Evolutionary conservation across 2,797 vertebrate species (phyloP).

Genomic region (Apogon talboti): DNA sequence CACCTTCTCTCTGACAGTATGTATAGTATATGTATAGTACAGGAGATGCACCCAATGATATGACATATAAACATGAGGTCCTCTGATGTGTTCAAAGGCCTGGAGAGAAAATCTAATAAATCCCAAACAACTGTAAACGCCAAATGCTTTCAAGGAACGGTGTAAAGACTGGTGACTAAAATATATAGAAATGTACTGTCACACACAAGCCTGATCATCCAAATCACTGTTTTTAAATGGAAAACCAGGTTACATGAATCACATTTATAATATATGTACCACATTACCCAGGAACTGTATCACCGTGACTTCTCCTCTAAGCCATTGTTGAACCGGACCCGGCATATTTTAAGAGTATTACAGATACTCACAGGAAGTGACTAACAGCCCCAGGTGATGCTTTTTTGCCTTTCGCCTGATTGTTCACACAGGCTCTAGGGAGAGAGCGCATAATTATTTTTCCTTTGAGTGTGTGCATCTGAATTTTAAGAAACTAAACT

Average conservation of each 20-base stretch:
- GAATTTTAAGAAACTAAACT: neutral
- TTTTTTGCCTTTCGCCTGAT: neutral
- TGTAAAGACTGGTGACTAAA: constrained; percentile 4
- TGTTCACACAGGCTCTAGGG: neutral
- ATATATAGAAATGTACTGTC: constrained; percentile 2
- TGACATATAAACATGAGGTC: constrained; percentile 6
- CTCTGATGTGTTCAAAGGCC: neutral
- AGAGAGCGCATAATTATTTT: neutral
- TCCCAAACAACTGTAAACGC: neutral
- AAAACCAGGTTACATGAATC: constrained; percentile 16
- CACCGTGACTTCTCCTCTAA: neutral
- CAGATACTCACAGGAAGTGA: neutral
- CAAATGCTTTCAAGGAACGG: neutral
- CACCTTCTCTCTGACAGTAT: neutral
- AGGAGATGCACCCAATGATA: neutral
- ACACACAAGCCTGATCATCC: neutral
- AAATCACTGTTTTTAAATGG: constrained; percentile 25
- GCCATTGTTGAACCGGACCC: too few species aligned
- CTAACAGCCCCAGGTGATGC: neutral
- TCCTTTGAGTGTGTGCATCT: neutral
- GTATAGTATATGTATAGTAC: neutral
- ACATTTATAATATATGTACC: constrained; percentile 15
- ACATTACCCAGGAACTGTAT: neutral
- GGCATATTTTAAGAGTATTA: neutral
- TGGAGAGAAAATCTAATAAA: neutral